These are phyloP conservation scores for Terebella lapidaria DNA, from an alignment of 2,888 invertebrate genomes.

Conservation along the genomic window DNA sequence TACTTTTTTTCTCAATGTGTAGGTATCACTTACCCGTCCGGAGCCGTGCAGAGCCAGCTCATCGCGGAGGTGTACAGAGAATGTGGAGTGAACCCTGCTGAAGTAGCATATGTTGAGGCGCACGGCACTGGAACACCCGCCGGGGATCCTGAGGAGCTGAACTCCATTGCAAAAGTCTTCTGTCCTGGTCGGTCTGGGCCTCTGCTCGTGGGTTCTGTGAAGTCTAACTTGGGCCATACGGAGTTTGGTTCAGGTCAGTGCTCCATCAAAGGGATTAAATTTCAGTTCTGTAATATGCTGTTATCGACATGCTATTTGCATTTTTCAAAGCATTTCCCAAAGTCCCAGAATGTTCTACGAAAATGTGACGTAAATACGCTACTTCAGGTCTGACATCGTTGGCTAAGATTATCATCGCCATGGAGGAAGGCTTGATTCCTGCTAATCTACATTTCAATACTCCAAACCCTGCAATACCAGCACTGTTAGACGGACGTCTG, in stretches of 20 bases:
- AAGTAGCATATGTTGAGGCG: conserved; percentile 89
- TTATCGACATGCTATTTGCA: too few species aligned
- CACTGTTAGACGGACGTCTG: conserved; percentile 82
- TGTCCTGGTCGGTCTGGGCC: conserved; percentile 58
- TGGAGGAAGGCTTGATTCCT: conserved; percentile 86
- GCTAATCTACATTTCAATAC: conserved; percentile 80
- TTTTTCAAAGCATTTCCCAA: too few species aligned
- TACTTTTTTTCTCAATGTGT: conserved; percentile 2
- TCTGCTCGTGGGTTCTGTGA: conserved; percentile 88
- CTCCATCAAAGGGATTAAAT: conserved; percentile 88
- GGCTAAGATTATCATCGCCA: conserved; percentile 85
- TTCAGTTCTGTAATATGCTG: too few species aligned
- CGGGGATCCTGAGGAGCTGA: conserved; percentile 95
- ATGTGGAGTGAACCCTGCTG: conserved; percentile 72
- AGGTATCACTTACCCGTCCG: conserved; percentile 59
- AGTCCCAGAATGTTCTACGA: too few species aligned
- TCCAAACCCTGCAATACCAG: conserved; percentile 87
- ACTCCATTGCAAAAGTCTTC: conserved; percentile 75
- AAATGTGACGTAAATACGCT: too few species aligned
- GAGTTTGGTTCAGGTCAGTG: conserved; percentile 70
- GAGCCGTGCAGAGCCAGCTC: conserved; percentile 65
- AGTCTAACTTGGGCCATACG: conserved; percentile 98
- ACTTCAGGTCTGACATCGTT: conserved; percentile 79
- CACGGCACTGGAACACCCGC: conserved; percentile 95
- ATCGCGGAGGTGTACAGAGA: conserved; percentile 77